Evolutionary conservation across 2,113 vertebrate genomes (phyloP), one percentile per base, ranked within the genome.

Genomic region (Hemibagrus wyckioides): DNA sequence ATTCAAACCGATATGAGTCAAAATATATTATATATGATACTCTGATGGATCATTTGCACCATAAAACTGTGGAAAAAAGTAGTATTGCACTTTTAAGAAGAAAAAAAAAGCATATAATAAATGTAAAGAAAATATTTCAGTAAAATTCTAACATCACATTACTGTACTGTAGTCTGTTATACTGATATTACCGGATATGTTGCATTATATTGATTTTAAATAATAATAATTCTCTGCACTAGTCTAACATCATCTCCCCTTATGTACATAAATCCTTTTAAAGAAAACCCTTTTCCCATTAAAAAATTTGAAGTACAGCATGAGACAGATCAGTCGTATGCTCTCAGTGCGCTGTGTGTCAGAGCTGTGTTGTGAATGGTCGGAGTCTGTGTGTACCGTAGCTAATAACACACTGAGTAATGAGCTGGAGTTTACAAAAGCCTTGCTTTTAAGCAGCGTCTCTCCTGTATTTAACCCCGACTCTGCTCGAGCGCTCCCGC

Each of bases 381-480:
- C 21, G 36, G 50, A 41, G 61, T 25, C 23, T 57, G 10, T 17
- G 48, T 61, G 28, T 33, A 17, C 19, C 10, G 63, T 56, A 17
- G 39, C 21, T 86, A 77, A 71, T 88, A 86, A 80, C 80, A 86
- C 50, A 30, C 54, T 21, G 52, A 80, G 85, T 83, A 63, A 36
- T 39, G 19, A 57, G 56, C 57, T 48, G 57, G 79, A 65, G 67
- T 82, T 87, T 54, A 30, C 33, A 57, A 85, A 86, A 85, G 86
- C 44, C 19, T 25, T 11, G 76, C 56, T 85, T 54, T 77, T 77
- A 61, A 21, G 23, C 81, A 3, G 13, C 5, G 28, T 83, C 77
- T 83, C 88, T 59, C 59, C 50, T 48, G 79, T 63, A 48, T 85
- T 86, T 85, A 85, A 83, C 86, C 79, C 61, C 52, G 30, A 39